Evolutionary conservation across 2,888 invertebrate species (phyloP).

Genomic region (Nomada flava): DNA sequence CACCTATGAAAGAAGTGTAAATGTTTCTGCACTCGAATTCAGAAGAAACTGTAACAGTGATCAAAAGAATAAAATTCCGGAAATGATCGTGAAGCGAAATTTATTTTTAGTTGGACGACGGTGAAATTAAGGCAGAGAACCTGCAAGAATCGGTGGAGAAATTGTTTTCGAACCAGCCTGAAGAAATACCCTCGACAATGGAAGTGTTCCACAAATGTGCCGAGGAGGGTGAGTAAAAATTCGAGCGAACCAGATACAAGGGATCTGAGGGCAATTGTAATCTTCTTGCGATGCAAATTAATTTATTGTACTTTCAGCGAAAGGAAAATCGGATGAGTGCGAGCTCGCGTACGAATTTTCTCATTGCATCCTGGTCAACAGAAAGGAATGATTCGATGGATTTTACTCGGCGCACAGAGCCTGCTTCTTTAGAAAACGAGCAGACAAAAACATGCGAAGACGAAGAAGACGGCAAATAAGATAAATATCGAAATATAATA

Average conservation of each 20-base stretch:
- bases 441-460: no score
- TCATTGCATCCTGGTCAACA: not conserved
- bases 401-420: not conserved
- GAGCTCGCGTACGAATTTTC: not conserved
- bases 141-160: fast-evolving
- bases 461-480: not conserved
- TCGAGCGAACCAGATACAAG: no score
- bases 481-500: not conserved
- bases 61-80: not conserved
- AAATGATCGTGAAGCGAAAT: not conserved
- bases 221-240: conserved; percentile 6
- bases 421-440: not conserved
- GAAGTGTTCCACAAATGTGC: not conserved
- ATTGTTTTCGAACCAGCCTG: fast-evolving
- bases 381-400: not conserved
- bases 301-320: conserved; percentile 10
- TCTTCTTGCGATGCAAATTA: not conserved
- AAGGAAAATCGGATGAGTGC: conserved; percentile 4
- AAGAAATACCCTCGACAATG: fast-evolving
- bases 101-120: not conserved
- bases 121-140: fast-evolving
- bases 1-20: no score
- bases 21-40: no score
- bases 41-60: not conserved
- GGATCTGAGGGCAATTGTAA: not conserved